Percentiles rank a stretch among this genome's conserved stretches.
phyloP scores from a whole-genome alignment of 2,113 vertebrate species.

The Syngnathus floridae region DNA sequence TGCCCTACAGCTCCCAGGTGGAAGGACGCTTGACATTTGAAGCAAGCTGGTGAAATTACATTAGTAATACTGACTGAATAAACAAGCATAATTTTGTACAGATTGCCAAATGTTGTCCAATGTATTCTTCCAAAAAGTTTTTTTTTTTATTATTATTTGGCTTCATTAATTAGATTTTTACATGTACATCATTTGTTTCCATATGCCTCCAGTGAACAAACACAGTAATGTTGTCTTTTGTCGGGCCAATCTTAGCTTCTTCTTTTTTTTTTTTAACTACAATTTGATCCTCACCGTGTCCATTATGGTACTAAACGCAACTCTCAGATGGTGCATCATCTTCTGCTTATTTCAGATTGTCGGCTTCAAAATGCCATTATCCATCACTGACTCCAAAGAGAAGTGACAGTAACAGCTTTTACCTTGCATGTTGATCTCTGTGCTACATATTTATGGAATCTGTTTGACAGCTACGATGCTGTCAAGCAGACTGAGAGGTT shows the following conservation, averaged over 20 bases:
- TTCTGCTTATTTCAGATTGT: constrained; percentile 4
- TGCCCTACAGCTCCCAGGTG: constrained; percentile 14
- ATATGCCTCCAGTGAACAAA: background rate
- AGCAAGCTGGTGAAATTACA: constrained; percentile 33
- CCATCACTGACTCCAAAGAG: constrained; percentile 16
- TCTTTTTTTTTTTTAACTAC: too few species aligned
- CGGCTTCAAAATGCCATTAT: constrained; percentile 14
- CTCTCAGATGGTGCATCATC: constrained; percentile 1
- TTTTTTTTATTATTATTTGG: background rate
- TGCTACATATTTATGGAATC: constrained; percentile 50
- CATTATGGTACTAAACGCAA: constrained; percentile 16
- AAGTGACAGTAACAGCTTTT: constrained; percentile 23
- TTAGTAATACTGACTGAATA: constrained; percentile 34
- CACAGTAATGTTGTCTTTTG: background rate
- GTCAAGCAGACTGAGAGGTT: constrained; percentile 33
- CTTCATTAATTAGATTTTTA: background rate
- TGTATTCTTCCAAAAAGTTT: constrained; percentile 23
- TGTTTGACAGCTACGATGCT: constrained; percentile 44
- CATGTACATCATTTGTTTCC: background rate
- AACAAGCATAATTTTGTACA: constrained; percentile 32
- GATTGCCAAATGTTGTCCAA: constrained; percentile 32
- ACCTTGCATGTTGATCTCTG: constrained; percentile 31
- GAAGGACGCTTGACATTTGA: constrained; percentile 33
- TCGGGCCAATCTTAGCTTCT: background rate
- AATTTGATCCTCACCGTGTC: background rate